phyloP scores from a whole-genome alignment of 2,113 vertebrate species.

The Eptatretus burgeri region DNA sequence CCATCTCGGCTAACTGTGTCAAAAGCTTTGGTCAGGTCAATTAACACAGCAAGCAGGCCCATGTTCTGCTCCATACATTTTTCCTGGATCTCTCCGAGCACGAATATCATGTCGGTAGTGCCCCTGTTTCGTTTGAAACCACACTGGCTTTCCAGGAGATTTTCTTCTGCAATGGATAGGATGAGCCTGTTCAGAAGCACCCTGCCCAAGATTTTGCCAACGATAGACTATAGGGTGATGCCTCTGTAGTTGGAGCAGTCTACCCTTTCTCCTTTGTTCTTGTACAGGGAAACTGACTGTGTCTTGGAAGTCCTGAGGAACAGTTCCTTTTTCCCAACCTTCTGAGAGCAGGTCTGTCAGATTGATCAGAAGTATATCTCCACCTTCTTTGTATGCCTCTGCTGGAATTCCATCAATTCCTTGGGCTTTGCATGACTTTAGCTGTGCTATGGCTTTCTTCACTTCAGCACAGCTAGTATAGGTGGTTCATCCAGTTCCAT shows the following conservation, averaged over 20 bases:
- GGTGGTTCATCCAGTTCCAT: not conserved
- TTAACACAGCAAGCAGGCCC: not conserved
- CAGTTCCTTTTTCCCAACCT: no score
- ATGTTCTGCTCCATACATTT: not conserved
- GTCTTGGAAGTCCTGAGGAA: not conserved
- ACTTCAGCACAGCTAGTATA: not conserved
- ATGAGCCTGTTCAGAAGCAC: not conserved
- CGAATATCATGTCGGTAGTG: not conserved
- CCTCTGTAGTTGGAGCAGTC: not conserved
- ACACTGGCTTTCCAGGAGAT: not conserved
- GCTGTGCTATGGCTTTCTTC: not conserved
- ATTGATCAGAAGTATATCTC: not conserved
- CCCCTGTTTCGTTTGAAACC: not conserved
- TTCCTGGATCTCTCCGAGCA: not conserved
- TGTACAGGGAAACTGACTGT: not conserved
- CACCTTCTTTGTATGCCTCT: not conserved
- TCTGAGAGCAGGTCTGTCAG: not conserved
- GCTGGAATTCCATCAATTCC: no score
- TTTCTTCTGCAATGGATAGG: no score
- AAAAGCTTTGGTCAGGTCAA: conserved; percentile 6
- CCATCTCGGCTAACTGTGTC: no score
- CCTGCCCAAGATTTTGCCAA: not conserved
- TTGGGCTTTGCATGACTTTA: not conserved
- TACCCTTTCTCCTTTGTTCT: not conserved
- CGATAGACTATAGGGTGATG: not conserved